These are phyloP conservation scores for Drosophila bipectinata DNA, from an alignment of 1,140 invertebrate species.

Conservation along the genomic window DNA sequence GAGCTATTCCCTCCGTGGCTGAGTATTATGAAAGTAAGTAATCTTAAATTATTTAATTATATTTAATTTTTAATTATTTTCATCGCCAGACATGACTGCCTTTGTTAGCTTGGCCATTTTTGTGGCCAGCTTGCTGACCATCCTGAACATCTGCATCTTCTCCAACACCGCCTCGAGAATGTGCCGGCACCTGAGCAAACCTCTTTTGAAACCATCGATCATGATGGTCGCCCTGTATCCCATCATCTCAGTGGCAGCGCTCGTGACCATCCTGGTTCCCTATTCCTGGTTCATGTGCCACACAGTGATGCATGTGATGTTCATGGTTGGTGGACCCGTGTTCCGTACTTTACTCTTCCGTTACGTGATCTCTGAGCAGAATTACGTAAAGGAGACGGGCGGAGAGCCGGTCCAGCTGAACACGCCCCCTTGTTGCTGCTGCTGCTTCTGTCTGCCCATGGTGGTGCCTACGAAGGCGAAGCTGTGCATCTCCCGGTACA, in stretches of 20 bases:
- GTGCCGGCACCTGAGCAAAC: slow-evolving; percentile 56
- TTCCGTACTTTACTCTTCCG: slow-evolving; percentile 70
- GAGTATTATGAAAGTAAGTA: slow-evolving; percentile 79
- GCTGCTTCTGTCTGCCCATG: slow-evolving; percentile 64
- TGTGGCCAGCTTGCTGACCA: slow-evolving; percentile 61
- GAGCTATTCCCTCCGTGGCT: slow-evolving; percentile 54
- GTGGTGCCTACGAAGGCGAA: slow-evolving; percentile 69
- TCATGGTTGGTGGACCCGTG: slow-evolving; percentile 68
- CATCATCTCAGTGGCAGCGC: slow-evolving; percentile 69
- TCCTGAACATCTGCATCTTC: slow-evolving; percentile 77
- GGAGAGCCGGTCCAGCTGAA: slow-evolving; percentile 59
- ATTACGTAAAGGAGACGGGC: slow-evolving; percentile 71
- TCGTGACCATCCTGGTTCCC: slow-evolving; percentile 73
- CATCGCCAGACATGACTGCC: slow-evolving; percentile 68
- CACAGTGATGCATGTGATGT: slow-evolving; percentile 80
- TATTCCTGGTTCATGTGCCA: slow-evolving; percentile 78
- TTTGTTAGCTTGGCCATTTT: slow-evolving; percentile 75
- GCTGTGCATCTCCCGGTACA: slow-evolving; percentile 66
- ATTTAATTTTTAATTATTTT: not conserved
- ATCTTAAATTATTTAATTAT: too few relatives aligned
- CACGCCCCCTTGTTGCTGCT: slow-evolving; percentile 78
- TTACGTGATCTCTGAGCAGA: slow-evolving; percentile 73
- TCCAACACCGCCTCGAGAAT: slow-evolving; percentile 60
- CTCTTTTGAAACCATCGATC: slow-evolving; percentile 57
- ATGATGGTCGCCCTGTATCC: slow-evolving; percentile 73